A percentile compares a stretch with the other conserved stretches of the same genome.
Evolutionary conservation across 1,140 invertebrate species (phyloP).

Genomic region (Drusus annulatus): DNA sequence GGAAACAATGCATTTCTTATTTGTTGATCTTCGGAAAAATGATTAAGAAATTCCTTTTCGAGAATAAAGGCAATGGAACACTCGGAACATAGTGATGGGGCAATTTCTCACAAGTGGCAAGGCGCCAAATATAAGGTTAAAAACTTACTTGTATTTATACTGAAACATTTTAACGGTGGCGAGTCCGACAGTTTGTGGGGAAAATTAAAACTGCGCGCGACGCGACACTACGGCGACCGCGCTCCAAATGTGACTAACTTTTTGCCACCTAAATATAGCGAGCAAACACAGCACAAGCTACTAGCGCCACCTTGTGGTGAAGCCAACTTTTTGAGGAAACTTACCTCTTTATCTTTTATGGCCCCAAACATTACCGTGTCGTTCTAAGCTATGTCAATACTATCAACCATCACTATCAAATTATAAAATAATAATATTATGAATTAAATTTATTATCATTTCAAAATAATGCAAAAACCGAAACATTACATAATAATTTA

Average conservation of each 20-base stretch:
- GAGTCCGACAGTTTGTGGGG: not conserved
- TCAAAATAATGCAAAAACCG: too few relatives aligned
- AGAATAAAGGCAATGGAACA: not conserved
- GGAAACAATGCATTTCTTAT: slow-evolving; percentile 8
- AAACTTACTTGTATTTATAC: slow-evolving; percentile 49
- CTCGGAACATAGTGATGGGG: not conserved
- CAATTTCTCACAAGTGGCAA: not conserved
- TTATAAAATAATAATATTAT: too few relatives aligned
- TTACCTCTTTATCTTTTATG: too few relatives aligned
- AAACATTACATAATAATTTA: too few relatives aligned
- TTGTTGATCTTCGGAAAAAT: not conserved
- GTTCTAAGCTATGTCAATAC: too few relatives aligned
- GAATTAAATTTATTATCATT: too few relatives aligned
- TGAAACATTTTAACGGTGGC: slow-evolving; percentile 34
- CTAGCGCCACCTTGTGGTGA: not conserved
- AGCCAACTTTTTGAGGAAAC: too few relatives aligned
- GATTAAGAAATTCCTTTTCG: not conserved
- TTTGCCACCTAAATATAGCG: not conserved
- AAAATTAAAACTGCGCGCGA: slow-evolving; percentile 13
- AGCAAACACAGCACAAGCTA: not conserved
- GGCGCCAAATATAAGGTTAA: slow-evolving; percentile 27
- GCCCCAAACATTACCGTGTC: too few relatives aligned
- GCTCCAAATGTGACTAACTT: slow-evolving; percentile 10
- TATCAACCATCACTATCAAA: too few relatives aligned
- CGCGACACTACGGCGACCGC: not conserved